phyloP scores from a whole-genome alignment of 2,888 invertebrate genomes.

The Drosophila nr. perissopoda region DNA sequence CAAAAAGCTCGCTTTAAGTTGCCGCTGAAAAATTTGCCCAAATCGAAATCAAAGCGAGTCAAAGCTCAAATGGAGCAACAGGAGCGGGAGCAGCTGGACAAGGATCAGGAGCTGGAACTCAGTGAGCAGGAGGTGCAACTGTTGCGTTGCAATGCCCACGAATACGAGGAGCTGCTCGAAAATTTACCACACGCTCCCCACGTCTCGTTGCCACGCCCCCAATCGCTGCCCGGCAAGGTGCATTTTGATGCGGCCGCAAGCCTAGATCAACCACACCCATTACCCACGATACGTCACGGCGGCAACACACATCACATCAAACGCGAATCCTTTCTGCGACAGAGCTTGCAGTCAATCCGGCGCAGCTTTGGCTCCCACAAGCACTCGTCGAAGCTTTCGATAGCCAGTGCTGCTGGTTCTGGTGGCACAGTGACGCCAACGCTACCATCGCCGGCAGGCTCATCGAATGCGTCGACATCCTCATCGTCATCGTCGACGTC shows the following conservation, averaged over 20 bases:
- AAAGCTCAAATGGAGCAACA: not conserved
- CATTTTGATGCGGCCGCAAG: conserved; percentile 37
- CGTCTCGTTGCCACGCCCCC: conserved; percentile 57
- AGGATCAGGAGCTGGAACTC: not conserved
- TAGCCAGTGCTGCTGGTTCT: not conserved
- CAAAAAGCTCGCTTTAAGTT: conserved; percentile 25
- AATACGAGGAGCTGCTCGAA: conserved; percentile 46
- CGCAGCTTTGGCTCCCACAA: conserved; percentile 77
- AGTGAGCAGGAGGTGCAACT: conserved; percentile 39
- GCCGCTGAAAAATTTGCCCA: conserved; percentile 26
- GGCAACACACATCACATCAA: conserved; percentile 51
- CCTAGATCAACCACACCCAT: not conserved
- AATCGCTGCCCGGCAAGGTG: conserved; percentile 66
- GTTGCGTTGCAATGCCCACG: conserved; percentile 40
- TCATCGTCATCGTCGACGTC: conserved; percentile 45
- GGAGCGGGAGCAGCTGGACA: not conserved
- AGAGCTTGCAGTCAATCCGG: conserved; percentile 80
- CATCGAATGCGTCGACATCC: conserved; percentile 47
- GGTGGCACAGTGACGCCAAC: not conserved
- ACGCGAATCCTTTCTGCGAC: conserved; percentile 80
- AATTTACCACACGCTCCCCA: conserved; percentile 7
- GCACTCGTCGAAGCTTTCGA: conserved; percentile 46
- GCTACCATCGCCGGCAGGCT: conserved; percentile 29
- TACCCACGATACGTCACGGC: conserved; percentile 28
- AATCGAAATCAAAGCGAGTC: conserved; percentile 9